A percentile compares a stretch with the other conserved stretches of the same genome.
phyloP scores from a whole-genome alignment of 2,113 vertebrate genomes.

The Bothrops jararaca region DNA sequence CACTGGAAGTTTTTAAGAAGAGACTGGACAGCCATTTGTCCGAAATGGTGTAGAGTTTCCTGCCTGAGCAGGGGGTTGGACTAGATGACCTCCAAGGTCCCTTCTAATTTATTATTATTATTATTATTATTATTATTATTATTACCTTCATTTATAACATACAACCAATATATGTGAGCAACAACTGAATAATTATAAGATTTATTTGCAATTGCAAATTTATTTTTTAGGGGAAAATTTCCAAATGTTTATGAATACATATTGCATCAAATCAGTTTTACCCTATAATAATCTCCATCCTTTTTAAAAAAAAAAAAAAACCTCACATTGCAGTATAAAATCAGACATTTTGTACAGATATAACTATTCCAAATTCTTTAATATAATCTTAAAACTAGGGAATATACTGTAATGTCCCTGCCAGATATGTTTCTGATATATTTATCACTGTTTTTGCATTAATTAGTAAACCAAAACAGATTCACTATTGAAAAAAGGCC shows the following conservation, averaged over 20 bases:
- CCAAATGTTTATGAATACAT: background rate
- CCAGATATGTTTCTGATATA: background rate
- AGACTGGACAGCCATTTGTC: no score
- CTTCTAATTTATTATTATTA: no score
- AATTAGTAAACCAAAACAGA: background rate
- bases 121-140: no score
- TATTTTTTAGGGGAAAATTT: background rate
- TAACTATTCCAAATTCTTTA: background rate
- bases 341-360: background rate
- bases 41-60: no score
- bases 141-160: background rate
- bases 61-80: no score
- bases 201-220: background rate
- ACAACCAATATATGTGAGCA: background rate
- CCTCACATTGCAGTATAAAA: no score
- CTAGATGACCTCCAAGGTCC: no score
- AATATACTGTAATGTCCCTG: background rate
- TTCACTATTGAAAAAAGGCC: background rate
- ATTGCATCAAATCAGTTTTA: background rate
- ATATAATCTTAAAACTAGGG: background rate
- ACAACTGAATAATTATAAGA: background rate
- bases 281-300: background rate
- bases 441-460: background rate
- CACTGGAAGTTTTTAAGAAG: no score
- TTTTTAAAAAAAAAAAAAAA: background rate